These are phyloP conservation scores for Sebastes matsubarae DNA, from an alignment of 2,797 vertebrate species.

Conservation along the genomic window DNA sequence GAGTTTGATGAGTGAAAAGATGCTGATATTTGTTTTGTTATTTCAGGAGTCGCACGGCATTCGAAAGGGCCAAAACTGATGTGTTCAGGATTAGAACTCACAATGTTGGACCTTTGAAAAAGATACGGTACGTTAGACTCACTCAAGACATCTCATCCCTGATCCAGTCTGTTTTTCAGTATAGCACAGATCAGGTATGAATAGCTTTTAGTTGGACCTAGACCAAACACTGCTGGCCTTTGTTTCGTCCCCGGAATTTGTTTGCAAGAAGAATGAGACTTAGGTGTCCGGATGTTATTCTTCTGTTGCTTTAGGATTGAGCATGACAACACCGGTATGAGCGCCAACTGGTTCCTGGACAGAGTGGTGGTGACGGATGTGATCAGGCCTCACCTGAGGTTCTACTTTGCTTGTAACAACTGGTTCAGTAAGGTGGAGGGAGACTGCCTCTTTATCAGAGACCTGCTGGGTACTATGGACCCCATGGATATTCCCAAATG, in stretches of 20 bases:
- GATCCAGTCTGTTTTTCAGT: not conserved
- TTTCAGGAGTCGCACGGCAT: constrained; percentile 93
- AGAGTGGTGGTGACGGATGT: constrained; percentile 92
- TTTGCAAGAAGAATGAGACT: not conserved
- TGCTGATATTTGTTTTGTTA: constrained; percentile 12
- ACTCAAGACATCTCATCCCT: not conserved
- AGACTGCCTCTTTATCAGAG: constrained; percentile 87
- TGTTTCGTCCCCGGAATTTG: not conserved
- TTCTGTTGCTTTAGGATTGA: constrained; percentile 85
- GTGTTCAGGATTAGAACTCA: constrained; percentile 96
- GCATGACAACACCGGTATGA: constrained; percentile 94
- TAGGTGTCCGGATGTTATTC: not conserved
- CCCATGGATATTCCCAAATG: constrained; percentile 95
- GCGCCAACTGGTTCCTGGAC: constrained; percentile 93
- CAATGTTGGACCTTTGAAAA: constrained; percentile 92
- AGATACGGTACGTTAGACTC: constrained; percentile 86
- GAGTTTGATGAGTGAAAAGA: not conserved
- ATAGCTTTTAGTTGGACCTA: not conserved
- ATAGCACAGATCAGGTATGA: not conserved
- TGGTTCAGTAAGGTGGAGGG: constrained; percentile 95
- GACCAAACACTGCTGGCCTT: not conserved
- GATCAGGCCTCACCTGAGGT: constrained; percentile 93
- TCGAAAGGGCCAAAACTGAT: constrained; percentile 92
- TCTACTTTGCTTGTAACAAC: constrained; percentile 95
- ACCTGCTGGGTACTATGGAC: constrained; percentile 89